phyloP scores from a whole-genome alignment of 2,113 vertebrate species.

The Paramisgurnus dabryanus region DNA sequence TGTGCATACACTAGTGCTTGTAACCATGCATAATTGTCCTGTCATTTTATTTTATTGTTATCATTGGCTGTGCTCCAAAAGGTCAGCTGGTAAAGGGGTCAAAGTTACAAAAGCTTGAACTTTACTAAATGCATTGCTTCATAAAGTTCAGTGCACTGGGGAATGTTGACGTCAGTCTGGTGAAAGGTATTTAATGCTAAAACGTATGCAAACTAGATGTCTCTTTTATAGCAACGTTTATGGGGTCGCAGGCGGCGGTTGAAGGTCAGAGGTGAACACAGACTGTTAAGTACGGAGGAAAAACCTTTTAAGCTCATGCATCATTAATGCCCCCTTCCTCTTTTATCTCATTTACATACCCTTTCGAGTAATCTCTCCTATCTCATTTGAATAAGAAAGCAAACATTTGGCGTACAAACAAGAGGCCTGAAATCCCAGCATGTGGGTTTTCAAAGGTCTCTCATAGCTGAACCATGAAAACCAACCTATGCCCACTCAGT shows the following conservation, averaged over 20 bases:
- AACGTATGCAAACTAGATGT: not conserved
- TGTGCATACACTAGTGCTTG: too few species aligned
- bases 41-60: not conserved
- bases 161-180: not conserved
- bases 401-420: not conserved
- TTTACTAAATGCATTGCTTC: not conserved
- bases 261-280: not conserved
- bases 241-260: not conserved
- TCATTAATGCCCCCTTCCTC: not conserved
- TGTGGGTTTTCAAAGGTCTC: slow-evolving; percentile 30
- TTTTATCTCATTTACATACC: not conserved
- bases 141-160: not conserved
- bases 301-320: not conserved
- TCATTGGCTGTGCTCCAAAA: not conserved
- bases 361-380: not conserved
- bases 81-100: not conserved
- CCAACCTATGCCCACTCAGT: slow-evolving; percentile 10
- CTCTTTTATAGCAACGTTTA: not conserved
- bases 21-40: too few species aligned
- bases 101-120: not conserved
- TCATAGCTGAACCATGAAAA: not conserved
- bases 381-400: slow-evolving; percentile 24
- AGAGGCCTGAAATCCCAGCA: not conserved
- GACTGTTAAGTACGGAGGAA: slow-evolving; percentile 7
- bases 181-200: not conserved